Evolutionary conservation across 2,113 vertebrate genomes (phyloP).

Genomic region (Lagopus muta): DNA sequence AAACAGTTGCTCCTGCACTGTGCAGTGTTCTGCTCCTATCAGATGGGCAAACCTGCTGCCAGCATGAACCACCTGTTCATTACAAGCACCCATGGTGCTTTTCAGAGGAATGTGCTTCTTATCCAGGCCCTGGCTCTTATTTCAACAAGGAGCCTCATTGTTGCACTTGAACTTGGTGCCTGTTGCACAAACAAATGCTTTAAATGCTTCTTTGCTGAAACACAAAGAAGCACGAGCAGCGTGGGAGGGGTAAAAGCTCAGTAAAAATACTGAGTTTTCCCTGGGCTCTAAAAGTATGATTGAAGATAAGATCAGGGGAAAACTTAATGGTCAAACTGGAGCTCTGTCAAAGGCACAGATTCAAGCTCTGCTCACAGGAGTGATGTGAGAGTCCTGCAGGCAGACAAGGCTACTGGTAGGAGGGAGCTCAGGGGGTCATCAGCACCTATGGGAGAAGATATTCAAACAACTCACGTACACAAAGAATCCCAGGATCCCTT

Average conservation of each 20-base stretch:
- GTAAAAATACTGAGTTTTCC: not conserved
- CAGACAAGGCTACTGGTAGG: not conserved
- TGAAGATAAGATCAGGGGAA: conserved; percentile 26
- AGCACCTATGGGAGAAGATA: not conserved
- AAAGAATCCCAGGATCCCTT: conserved; percentile 89
- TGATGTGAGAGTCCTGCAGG: not conserved
- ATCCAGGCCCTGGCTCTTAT: not conserved
- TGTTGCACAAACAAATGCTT: conserved; percentile 34
- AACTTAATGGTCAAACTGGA: not conserved
- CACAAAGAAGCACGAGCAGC: not conserved
- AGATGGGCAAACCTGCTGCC: not conserved
- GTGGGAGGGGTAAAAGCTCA: not conserved
- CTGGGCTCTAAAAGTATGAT: not conserved
- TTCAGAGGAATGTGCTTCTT: not conserved
- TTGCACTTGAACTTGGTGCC: not conserved
- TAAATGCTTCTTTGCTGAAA: not conserved
- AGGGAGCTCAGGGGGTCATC: not conserved
- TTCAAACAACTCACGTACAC: conserved; percentile 83
- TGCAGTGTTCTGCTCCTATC: not conserved
- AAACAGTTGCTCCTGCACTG: too few species aligned
- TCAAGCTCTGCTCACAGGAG: not conserved
- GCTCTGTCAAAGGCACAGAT: not conserved
- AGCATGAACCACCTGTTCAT: not conserved
- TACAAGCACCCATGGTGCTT: not conserved
- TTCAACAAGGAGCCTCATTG: conserved; percentile 1